Base-by-base conservation (phyloP, 2,797 vertebrate genomes). In the Perodicticus potto region DNA sequence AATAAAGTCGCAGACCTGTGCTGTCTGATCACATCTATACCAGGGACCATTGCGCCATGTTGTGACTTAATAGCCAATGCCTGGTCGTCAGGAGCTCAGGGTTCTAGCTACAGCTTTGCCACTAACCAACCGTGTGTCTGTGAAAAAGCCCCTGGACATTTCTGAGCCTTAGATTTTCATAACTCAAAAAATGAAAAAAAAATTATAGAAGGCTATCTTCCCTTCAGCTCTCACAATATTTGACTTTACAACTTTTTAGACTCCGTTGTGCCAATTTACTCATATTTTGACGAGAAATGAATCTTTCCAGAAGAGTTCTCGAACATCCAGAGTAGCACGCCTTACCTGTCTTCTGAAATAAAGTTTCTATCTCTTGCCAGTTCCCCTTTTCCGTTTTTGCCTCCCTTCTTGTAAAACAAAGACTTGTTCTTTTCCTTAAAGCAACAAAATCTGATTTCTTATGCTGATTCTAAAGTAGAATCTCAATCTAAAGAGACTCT, bases 381-480 rank as follows among this genome's bases (percentile, higher is more conserved):
- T 77, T 1, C 12, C 63, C 23, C 4, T 59, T 78, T 88, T 55
- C 63, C 29, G 14, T 82, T 69, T 77, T 5, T 53, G 49, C 10
- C 83, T 91, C 53, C 27, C 29, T 96, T 20, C 43, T 81, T 90
- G 70, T 49, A 77, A 88, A 93, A 80, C n/a, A 55, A 74, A 57
- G 63, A 27, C 25, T 17, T 86, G 40, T 34, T 29, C 73, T 76
- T 82, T 59, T 55, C 63, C 81, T 83, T 61, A 80, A 88, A 86
- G 70, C 8, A 61, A n/a, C 29, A 88, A 82, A 86, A 59, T 9
- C 10, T 23, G 27, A 65, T 45, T 72, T 82, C 72, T 19, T 10
- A 10, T 0, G 32, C 25, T 29, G 74, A 85, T n/a, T 65, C 40
- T 61, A 10, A 78, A 70, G 45, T 1, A 65, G 65, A 89, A 19